These are phyloP conservation scores for Uloborus plumipes DNA, from an alignment of 2,888 invertebrate species.

Conservation along the genomic window DNA sequence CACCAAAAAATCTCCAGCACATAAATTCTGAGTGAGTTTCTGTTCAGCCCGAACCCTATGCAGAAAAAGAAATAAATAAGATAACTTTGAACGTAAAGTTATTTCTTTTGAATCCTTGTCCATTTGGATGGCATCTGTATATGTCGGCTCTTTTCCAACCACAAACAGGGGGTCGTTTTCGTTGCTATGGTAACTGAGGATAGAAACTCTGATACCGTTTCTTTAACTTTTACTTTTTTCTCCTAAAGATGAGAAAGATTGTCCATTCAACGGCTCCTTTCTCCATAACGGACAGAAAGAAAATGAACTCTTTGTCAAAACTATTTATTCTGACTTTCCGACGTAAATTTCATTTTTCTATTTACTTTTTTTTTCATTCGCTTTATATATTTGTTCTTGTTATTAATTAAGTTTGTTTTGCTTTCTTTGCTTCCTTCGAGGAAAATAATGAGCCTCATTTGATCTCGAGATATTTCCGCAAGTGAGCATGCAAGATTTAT, in stretches of 20 bases:
- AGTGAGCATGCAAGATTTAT: no score
- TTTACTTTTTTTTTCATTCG: no score
- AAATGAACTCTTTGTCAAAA: no score
- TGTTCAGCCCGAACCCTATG: conserved; percentile 22
- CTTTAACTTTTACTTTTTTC: conserved; percentile 22
- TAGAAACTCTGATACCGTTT: conserved; percentile 40
- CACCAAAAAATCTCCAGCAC: conserved; percentile 46
- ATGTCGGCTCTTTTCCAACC: conserved; percentile 42
- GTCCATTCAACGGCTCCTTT: conserved; percentile 41
- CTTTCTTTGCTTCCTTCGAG: no score
- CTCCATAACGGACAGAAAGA: no score
- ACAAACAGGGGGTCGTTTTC: conserved; percentile 48
- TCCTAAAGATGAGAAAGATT: conserved; percentile 36
- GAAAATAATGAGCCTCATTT: no score
- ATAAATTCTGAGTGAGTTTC: conserved; percentile 39
- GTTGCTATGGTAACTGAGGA: conserved; percentile 39
- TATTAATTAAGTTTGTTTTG: no score
- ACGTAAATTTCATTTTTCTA: no score
- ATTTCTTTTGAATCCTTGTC: conserved; percentile 56
- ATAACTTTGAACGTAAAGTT: conserved; percentile 49
- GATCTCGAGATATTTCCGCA: no score
- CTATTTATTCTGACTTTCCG: no score
- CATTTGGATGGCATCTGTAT: conserved; percentile 50
- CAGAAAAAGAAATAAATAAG: conserved; percentile 30
- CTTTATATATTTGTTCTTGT: no score